A percentile compares a stretch with the other conserved stretches of the same genome.
These are phyloP conservation scores for Ciona savignyi DNA, from an alignment of 23 tunicate species.

Conservation along the genomic window DNA sequence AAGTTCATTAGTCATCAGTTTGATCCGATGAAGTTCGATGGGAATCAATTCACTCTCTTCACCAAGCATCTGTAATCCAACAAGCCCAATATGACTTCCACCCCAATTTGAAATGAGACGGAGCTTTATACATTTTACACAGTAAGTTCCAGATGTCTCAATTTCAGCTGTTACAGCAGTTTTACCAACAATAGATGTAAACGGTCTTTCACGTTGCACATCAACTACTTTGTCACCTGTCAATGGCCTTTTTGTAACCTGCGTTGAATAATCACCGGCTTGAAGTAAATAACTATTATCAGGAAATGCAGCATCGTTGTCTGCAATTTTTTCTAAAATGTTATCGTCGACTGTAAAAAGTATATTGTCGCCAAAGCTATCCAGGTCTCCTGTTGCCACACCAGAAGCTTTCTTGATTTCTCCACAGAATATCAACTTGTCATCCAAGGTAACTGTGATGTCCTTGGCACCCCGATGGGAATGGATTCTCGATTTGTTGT, in stretches of 20 bases:
- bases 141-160: neutral
- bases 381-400: constrained; percentile 8
- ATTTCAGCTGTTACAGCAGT: neutral
- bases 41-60: constrained; percentile 10
- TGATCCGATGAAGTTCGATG: neutral
- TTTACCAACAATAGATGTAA: neutral
- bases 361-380: constrained; percentile 71
- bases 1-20: neutral
- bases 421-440: constrained; percentile 52
- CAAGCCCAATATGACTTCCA: constrained; percentile 18
- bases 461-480: constrained; percentile 59
- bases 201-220: neutral
- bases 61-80: constrained; percentile 25
- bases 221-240: neutral
- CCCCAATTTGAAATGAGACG: constrained; percentile 38
- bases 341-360: constrained; percentile 81
- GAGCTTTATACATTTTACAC: constrained; percentile 31
- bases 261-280: neutral
- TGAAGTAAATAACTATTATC: neutral
- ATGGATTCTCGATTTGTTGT: constrained; percentile 89
- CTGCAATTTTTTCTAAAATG: constrained; percentile 60
- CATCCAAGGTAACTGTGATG: constrained; percentile 48
- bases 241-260: neutral
- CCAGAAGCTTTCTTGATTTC: constrained; percentile 72
- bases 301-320: constrained; percentile 45